Base-by-base conservation (phyloP, 1,140 invertebrate genomes). In the Apis florea region DNA sequence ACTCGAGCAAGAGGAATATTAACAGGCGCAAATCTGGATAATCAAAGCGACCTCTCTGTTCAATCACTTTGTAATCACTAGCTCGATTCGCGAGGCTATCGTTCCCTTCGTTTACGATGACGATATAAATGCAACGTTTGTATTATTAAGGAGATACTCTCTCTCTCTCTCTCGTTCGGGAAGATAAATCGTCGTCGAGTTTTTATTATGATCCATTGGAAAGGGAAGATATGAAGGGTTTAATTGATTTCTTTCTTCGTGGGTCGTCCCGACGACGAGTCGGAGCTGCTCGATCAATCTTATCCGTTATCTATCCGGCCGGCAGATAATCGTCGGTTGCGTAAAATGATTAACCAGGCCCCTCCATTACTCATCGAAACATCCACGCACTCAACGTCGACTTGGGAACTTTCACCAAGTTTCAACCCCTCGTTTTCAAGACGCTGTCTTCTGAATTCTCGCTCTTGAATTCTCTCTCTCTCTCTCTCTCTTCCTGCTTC, bases 221-320 rank as follows among this genome's bases (percentile, higher is more conserved):
- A 40, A 40, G 31, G 51, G 17, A 47, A 10, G 54, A 81, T 59
- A 67, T 19, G 19, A 74, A 75, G 63, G 63, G 59, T 81, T 81
- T 81, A 81, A 81, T 81, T 75, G 79, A 81, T 81, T 81, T 81
- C 79, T 67, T 81, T 75, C 72, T n/a, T 58, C 56, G 51, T 2
- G 15, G 10, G 24, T 40, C 31, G 10, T 3, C 53, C 21, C 0
- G 10, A 63, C 24, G 40, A 21, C 17, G 64, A 12, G 10, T 12
- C n/a, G 47, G n/a, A n/a, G n/a, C n/a, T n/a, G 19, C 49, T 21
- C 56, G 54, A 75, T 81, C 72, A 59, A 81, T 81, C 79, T 75
- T 75, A 12, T 47, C 24, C 53, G 53, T 81, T 81, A 81, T 81
- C 72, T 81, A 24, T 40, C 31, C 31, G 19, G 10, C 54, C 53